Percentiles rank a stretch among this genome's conserved stretches.
Conservation (phyloP, 1,140 invertebrate genomes). For the Ceratoteleas bidentatus region DNA sequence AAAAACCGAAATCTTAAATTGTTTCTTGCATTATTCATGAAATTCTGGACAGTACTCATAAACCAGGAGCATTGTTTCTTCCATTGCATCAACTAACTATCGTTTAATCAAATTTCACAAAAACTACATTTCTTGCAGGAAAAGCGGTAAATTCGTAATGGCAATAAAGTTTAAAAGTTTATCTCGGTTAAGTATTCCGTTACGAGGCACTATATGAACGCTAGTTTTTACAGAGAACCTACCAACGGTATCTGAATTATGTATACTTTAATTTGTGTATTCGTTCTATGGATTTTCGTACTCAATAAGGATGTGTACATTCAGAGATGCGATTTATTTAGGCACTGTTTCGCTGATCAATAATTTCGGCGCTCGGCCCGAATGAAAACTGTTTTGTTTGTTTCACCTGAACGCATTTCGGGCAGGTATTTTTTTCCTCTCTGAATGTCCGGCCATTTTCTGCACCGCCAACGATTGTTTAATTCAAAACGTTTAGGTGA, state of each 20-base stretch:
- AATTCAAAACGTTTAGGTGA: slow-evolving; percentile 18
- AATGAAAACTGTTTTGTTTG: slow-evolving; percentile 49
- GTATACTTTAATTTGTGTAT: slow-evolving; percentile 63
- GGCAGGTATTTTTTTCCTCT: slow-evolving; percentile 32
- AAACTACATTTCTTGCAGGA: too few species aligned
- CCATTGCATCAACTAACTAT: too few species aligned
- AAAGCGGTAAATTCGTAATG: too few species aligned
- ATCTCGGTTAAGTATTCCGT: too few species aligned
- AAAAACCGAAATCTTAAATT: too few species aligned
- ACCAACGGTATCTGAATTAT: slow-evolving; percentile 44
- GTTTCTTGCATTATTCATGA: too few species aligned
- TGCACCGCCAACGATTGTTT: slow-evolving; percentile 15
- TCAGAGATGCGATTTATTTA: slow-evolving; percentile 59
- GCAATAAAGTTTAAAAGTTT: too few species aligned
- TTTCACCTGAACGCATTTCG: slow-evolving; percentile 44
- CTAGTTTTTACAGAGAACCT: slow-evolving; percentile 29
- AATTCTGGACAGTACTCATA: too few species aligned
- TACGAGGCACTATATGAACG: too few species aligned
- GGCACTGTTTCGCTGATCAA: slow-evolving; percentile 47
- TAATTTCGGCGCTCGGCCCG: slow-evolving; percentile 39
- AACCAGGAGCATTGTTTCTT: too few species aligned
- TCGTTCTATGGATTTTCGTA: slow-evolving; percentile 52
- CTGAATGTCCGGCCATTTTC: slow-evolving; percentile 35
- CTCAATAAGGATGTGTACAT: slow-evolving; percentile 51
- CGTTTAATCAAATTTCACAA: too few species aligned